phyloP scores from a whole-genome alignment of 2,888 invertebrate species.

The Leuctra nigra region DNA sequence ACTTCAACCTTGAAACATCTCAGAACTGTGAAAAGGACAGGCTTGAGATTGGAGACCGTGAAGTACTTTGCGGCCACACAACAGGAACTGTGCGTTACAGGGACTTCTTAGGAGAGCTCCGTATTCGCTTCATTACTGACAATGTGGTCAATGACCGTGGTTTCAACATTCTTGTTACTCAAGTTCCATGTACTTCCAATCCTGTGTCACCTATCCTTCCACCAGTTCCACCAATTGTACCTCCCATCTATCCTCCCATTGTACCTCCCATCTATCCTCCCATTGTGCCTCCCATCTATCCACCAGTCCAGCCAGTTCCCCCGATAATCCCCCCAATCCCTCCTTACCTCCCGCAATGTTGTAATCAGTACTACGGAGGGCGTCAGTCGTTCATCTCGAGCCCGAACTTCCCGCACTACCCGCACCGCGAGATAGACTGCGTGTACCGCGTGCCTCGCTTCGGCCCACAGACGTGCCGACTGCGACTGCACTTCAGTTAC shows the following conservation, averaged over 20 bases:
- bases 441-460: conserved; percentile 45
- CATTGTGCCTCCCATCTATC: conserved; percentile 7
- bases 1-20: conserved; percentile 46
- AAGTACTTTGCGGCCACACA: conserved; percentile 46
- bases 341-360: conserved; percentile 31
- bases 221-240: conserved; percentile 1
- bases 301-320: conserved; percentile 6
- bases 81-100: conserved; percentile 44
- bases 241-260: conserved; percentile 4
- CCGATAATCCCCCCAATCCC: conserved; percentile 18
- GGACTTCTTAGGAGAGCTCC: conserved; percentile 43
- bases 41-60: conserved; percentile 43
- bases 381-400: conserved; percentile 39
- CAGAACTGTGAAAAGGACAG: conserved; percentile 46
- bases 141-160: conserved; percentile 37
- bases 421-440: conserved; percentile 43
- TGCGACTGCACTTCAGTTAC: conserved; percentile 48
- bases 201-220: conserved; percentile 8
- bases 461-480: conserved; percentile 44
- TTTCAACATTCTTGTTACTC: conserved; percentile 47
- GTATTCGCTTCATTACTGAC: conserved; percentile 44
- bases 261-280: conserved; percentile 14
- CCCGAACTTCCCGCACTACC: conserved; percentile 49
- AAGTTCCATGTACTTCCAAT: conserved; percentile 39
- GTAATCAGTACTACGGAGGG: conserved; percentile 29